Conservation (phyloP, 2,888 invertebrate species). For the Poecilobothrus nobilitatus region DNA sequence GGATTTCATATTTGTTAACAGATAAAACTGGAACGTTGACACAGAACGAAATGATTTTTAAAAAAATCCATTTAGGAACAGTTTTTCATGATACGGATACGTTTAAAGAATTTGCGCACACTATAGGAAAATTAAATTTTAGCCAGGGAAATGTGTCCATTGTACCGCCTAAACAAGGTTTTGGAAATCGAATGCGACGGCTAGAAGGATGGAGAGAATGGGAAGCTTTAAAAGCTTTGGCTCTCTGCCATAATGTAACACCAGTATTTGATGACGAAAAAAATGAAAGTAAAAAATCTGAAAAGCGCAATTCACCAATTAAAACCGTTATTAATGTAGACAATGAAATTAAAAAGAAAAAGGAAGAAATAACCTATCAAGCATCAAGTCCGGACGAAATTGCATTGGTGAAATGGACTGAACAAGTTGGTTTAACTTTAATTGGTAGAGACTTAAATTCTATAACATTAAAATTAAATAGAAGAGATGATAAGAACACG, state of each 20-base stretch:
- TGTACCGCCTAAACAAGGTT: neutral
- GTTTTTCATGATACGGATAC: constrained; percentile 74
- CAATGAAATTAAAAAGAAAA: constrained; percentile 28
- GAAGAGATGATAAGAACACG: constrained; percentile 20
- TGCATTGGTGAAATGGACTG: constrained; percentile 84
- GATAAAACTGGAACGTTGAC: constrained; percentile 99
- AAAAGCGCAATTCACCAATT: constrained; percentile 36
- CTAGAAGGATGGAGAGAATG: constrained; percentile 68
- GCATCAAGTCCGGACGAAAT: constrained; percentile 92
- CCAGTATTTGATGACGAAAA: constrained; percentile 75
- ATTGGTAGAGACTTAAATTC: constrained; percentile 52
- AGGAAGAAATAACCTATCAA: constrained; percentile 48
- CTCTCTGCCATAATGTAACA: constrained; percentile 98
- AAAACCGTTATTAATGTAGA: constrained; percentile 41
- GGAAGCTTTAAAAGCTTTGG: constrained; percentile 87
- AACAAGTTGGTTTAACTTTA: constrained; percentile 61
- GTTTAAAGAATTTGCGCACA: constrained; percentile 29
- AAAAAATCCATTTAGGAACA: constrained; percentile 88
- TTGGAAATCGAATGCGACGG: constrained; percentile 49
- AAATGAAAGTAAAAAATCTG: constrained; percentile 25
- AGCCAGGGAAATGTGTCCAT: neutral
- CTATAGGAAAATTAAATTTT: neutral
- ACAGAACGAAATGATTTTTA: constrained; percentile 98
- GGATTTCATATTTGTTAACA: constrained; percentile 91
- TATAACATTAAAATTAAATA: constrained; percentile 45